Percentiles rank a stretch among this genome's conserved stretches.
phyloP scores from a whole-genome alignment of 2,888 invertebrate species.

The Lottia gigantea region DNA sequence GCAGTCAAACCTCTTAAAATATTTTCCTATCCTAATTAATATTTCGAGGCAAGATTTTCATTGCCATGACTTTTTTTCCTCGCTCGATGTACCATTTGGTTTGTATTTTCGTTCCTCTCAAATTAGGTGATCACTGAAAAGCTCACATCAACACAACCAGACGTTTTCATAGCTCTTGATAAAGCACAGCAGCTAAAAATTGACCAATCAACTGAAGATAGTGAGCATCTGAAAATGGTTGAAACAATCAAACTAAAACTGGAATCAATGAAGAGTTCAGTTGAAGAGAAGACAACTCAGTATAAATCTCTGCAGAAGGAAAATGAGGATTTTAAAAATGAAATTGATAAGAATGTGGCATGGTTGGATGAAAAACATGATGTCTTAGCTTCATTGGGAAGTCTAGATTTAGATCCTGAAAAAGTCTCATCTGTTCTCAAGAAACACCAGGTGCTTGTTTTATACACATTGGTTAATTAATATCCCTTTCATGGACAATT shows the following conservation, averaged over 20 bases:
- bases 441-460: conserved; percentile 50
- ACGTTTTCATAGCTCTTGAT: conserved; percentile 86
- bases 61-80: no score
- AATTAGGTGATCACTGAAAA: conserved; percentile 40
- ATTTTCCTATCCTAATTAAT: no score
- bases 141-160: conserved; percentile 74
- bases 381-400: conserved; percentile 40
- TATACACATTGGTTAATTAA: no score
- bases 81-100: no score
- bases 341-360: conserved; percentile 46
- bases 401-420: conserved; percentile 49
- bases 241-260: conserved; percentile 69
- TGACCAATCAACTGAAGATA: conserved; percentile 79
- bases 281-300: conserved; percentile 87
- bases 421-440: conserved; percentile 47
- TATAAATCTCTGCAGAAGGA: conserved; percentile 75
- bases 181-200: conserved; percentile 93
- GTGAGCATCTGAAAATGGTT: conserved; percentile 83
- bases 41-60: no score
- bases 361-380: conserved; percentile 58
- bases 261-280: conserved; percentile 77
- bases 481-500: no score
- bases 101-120: no score
- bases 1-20: no score
- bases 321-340: conserved; percentile 51